Conservation (phyloP, 2,888 invertebrate genomes). For the Allygus modestus region DNA sequence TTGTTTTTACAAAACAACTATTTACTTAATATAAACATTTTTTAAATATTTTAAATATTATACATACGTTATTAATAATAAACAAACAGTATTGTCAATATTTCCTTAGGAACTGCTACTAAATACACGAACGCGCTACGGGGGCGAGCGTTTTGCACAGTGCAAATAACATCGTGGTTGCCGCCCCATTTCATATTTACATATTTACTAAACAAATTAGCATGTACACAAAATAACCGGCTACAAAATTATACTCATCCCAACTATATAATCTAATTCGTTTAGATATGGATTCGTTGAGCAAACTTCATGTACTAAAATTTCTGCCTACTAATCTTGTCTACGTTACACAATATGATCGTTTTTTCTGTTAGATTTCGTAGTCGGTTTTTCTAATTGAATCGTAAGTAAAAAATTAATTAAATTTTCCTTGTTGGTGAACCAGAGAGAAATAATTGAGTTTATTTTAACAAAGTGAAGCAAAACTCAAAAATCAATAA, state of each 20-base stretch:
- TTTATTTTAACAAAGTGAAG: too few species aligned
- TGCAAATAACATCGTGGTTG: constrained; percentile 65
- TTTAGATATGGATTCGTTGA: constrained; percentile 56
- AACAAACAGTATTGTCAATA: constrained; percentile 67
- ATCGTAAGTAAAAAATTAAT: too few species aligned
- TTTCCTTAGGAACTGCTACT: constrained; percentile 67
- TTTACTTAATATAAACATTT: constrained; percentile 58
- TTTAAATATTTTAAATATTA: constrained; percentile 58
- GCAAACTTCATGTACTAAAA: constrained; percentile 44
- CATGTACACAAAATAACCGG: not conserved
- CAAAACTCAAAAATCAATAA: too few species aligned
- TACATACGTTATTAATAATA: constrained; percentile 56
- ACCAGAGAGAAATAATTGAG: too few species aligned
- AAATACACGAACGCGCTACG: constrained; percentile 23
- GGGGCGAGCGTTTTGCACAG: constrained; percentile 8
- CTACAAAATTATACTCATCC: constrained; percentile 32
- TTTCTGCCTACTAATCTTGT: not conserved
- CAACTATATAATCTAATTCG: constrained; percentile 35
- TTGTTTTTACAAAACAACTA: constrained; percentile 62
- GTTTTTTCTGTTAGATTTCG: too few species aligned
- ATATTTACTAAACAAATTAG: constrained; percentile 45
- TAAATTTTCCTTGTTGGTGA: too few species aligned
- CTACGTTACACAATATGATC: not conserved
- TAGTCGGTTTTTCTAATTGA: too few species aligned
- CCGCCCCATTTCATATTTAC: constrained; percentile 30